Conservation (phyloP, 2,797 vertebrate species). For the Vipera latastei region DNA sequence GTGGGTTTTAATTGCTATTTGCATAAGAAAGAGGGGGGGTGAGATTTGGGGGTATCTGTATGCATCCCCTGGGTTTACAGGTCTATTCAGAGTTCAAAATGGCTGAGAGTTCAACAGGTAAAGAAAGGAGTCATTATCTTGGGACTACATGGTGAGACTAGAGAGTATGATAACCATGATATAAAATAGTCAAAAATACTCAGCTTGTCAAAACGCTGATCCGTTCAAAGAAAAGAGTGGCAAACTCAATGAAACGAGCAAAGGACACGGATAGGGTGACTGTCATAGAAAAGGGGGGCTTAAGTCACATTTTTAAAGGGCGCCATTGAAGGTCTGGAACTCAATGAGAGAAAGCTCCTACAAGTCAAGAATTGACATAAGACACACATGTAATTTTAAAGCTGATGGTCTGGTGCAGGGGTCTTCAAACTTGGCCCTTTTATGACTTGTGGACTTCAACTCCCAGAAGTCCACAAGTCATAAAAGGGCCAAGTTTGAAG, state of each 20-base stretch:
- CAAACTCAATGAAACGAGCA: not conserved
- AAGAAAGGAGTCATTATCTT: conserved; percentile 41
- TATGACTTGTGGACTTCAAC: not conserved
- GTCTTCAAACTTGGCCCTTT: not conserved
- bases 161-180: conserved; percentile 38
- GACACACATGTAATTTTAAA: not conserved
- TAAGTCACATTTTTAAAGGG: not conserved
- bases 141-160: conserved; percentile 25
- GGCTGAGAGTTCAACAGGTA: conserved; percentile 1
- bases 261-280: not conserved
- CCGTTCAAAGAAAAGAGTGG: not conserved
- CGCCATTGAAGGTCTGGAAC: not conserved
- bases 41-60: not conserved
- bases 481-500: not conserved
- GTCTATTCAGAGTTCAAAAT: not conserved
- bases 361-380: not conserved
- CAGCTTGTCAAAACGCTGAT: conserved; percentile 3
- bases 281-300: not conserved
- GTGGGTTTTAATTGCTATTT: not conserved
- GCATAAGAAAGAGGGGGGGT: not conserved
- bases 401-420: too few relatives aligned
- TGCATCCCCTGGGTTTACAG: not conserved
- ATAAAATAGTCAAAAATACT: conserved; percentile 23
- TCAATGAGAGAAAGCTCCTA: not conserved
- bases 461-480: not conserved